Evolutionary conservation across 30 jellyfish, hydroid and myxozoan genomes (phyloP), one percentile per base, ranked within the genome.

Genomic region (Morbakka virulenta): DNA sequence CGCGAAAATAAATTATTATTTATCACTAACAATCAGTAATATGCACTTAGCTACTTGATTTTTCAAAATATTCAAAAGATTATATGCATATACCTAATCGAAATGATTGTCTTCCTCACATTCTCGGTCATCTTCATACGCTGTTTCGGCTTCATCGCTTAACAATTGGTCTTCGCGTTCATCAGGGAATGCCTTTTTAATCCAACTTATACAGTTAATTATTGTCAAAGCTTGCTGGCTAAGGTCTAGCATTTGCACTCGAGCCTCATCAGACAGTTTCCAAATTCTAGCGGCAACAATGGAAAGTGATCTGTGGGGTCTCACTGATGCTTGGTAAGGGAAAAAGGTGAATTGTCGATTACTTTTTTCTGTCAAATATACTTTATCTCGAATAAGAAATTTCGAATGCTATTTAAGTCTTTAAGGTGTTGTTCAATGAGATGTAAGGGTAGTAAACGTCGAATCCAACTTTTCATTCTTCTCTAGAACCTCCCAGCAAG

Each of bases 381-480:
- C 21, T 64, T 64, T 27, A 62, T n/a, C 64, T 27, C 76, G 4
- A 11, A 11, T 21, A 64, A 21, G 21, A 27, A 28, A 64, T 64
- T 27, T 62, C 64, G 27, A 2, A 64, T 21, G 64, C 62, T 21
- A 21, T 64, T 28, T 21, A 28, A 6, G 9, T 41, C 57, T 41
- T 41, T 41, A 9, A 6, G 57, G 57, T 17, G 57, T 6, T 17
- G 17, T 9, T 17, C 57, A 41, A 6, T 6, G 57, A 41, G 57
- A 41, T 9, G 17, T 17, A 41, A 64, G 24, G 76, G 64, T 11
- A 65, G 64, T 32, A 65, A 65, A 65, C 6, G 64, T 65, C 3
- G 77, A 25, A 65, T 25, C 77, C 2, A 65, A 65, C 64, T 65
- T 65, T 1, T 65, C 77, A 65, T 65, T 29, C 57, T 23, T 32